phyloP scores from a whole-genome alignment of 2,797 vertebrate genomes.

The Taeniopygia guttata region DNA sequence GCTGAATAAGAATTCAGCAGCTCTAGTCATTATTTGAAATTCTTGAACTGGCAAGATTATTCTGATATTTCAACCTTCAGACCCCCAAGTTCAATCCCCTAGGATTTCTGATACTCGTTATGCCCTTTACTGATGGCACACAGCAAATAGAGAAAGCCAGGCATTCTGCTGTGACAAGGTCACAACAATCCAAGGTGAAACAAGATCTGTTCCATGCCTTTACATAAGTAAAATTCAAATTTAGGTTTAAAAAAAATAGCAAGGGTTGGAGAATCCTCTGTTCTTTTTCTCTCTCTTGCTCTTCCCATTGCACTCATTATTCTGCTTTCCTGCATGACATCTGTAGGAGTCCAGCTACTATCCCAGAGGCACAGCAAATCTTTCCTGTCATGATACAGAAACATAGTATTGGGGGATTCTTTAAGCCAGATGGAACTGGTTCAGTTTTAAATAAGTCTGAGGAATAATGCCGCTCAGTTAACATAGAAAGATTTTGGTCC shows the following conservation, averaged over 20 bases:
- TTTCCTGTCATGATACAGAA: background rate
- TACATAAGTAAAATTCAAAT: background rate
- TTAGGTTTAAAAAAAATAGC: background rate
- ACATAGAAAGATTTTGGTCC: background rate
- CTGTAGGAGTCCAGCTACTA: background rate
- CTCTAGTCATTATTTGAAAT: background rate
- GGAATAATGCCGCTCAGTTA: background rate
- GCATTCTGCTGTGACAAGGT: background rate
- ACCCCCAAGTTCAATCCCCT: background rate
- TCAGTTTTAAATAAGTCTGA: background rate
- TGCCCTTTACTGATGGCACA: background rate
- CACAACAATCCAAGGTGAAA: background rate
- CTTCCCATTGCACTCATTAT: background rate
- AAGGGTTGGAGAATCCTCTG: background rate
- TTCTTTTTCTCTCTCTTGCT: background rate
- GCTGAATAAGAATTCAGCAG: background rate
- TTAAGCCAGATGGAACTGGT: background rate
- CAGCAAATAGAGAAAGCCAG: background rate
- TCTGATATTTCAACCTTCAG: background rate
- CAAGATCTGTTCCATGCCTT: background rate
- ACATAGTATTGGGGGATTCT: background rate
- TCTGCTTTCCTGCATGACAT: background rate
- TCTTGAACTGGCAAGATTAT: background rate
- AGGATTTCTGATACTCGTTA: background rate
- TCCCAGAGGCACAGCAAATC: background rate